A percentile compares a stretch with the other conserved stretches of the same genome.
phyloP scores from a whole-genome alignment of 2,888 invertebrate species.

The Sthenelais limicola region DNA sequence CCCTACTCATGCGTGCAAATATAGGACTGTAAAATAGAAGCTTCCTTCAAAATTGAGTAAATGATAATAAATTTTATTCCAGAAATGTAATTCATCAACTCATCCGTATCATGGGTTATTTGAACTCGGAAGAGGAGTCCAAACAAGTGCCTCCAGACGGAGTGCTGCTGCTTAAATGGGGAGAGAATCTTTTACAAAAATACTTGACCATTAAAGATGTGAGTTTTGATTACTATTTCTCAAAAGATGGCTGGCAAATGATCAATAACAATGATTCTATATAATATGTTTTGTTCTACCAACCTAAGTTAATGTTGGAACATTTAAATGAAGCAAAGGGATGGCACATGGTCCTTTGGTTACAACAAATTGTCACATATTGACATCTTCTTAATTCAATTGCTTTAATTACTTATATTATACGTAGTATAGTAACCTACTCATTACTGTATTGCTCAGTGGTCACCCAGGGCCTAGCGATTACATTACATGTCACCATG shows the following conservation, averaged over 20 bases:
- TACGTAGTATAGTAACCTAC: too few relatives aligned
- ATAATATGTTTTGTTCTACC: background rate
- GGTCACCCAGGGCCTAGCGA: too few relatives aligned
- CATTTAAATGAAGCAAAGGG: background rate
- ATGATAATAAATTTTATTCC: too few relatives aligned
- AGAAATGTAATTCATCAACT: conserved; percentile 41
- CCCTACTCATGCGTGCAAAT: too few relatives aligned
- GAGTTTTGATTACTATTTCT: background rate
- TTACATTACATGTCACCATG: too few relatives aligned
- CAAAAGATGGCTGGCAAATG: background rate
- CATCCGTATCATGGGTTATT: conserved; percentile 1
- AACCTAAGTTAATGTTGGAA: background rate
- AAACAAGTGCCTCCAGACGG: conserved; percentile 34
- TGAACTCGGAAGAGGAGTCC: background rate
- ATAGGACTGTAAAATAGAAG: background rate
- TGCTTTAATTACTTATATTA: too few relatives aligned
- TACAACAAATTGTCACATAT: too few relatives aligned
- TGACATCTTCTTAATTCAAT: too few relatives aligned
- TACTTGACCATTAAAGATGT: conserved; percentile 26
- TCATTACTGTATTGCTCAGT: too few relatives aligned
- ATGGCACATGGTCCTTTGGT: too few relatives aligned
- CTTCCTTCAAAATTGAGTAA: too few relatives aligned
- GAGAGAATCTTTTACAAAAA: conserved; percentile 10
- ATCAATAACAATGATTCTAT: background rate
- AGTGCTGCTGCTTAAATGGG: conserved; percentile 23